These are phyloP conservation scores for Scopus umbretta DNA, from an alignment of 2,113 vertebrate species.

Conservation along the genomic window DNA sequence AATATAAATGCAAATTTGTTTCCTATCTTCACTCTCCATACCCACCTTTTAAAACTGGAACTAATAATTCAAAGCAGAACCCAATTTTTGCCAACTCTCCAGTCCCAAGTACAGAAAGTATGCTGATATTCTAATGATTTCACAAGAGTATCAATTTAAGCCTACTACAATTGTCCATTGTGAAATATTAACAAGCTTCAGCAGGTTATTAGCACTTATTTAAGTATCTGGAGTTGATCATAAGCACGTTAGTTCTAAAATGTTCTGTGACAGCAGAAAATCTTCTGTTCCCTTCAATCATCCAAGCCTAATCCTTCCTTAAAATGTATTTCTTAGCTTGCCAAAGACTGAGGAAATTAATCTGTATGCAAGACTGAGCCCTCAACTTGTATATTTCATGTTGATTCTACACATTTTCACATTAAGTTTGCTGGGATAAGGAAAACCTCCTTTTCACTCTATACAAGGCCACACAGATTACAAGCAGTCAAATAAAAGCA, in stretches of 20 bases:
- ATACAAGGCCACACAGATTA: neutral
- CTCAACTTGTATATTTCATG: neutral
- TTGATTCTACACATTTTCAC: neutral
- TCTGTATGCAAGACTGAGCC: neutral
- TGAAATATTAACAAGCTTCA: neutral
- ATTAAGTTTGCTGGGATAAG: neutral
- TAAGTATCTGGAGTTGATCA: neutral
- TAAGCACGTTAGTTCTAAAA: neutral
- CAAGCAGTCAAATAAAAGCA: neutral
- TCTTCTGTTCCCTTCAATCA: neutral
- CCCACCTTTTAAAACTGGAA: neutral
- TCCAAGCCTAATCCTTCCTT: neutral
- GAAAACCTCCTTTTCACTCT: neutral
- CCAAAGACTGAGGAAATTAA: neutral
- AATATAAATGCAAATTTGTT: neutral
- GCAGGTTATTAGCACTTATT: neutral
- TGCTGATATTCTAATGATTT: neutral
- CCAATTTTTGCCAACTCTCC: neutral
- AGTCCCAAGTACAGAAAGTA: neutral
- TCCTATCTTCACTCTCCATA: neutral
- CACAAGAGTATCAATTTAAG: neutral
- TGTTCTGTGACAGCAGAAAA: neutral
- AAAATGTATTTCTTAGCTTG: neutral
- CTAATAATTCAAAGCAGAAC: neutral
- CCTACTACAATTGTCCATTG: neutral